A percentile compares a stretch with the other conserved stretches of the same genome.
Evolutionary conservation across 2,797 vertebrate species (phyloP).

Genomic region (Cephalopachus bancanus): DNA sequence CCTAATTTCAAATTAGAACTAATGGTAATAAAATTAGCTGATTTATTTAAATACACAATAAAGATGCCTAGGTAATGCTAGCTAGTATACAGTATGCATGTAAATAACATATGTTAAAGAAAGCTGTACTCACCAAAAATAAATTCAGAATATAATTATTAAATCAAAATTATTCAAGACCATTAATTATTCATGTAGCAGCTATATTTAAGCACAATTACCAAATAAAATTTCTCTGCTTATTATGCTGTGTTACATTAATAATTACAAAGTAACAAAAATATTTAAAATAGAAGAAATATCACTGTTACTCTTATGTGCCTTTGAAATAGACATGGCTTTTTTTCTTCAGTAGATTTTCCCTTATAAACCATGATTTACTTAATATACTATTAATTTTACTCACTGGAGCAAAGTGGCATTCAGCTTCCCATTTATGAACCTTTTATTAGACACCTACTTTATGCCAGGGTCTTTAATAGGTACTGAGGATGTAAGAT

Average conservation of each 20-base stretch:
- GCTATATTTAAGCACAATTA: conserved; percentile 1
- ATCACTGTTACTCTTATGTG: not conserved
- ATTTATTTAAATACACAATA: not conserved
- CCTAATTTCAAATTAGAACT: not conserved
- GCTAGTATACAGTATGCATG: not conserved
- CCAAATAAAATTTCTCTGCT: not conserved
- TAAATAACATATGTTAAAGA: conserved; percentile 37
- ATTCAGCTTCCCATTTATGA: conserved; percentile 16
- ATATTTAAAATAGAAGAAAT: conserved; percentile 1
- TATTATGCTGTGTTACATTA: not conserved
- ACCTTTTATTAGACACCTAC: not conserved
- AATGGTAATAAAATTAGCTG: not conserved
- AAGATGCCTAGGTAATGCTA: not conserved
- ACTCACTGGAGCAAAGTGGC: not conserved
- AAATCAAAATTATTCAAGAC: conserved; percentile 11
- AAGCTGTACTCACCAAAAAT: not conserved
- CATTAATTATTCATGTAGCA: not conserved
- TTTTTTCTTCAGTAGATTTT: conserved; percentile 35
- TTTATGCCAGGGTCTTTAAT: not conserved
- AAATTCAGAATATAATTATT: conserved; percentile 31
- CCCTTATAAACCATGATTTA: not conserved
- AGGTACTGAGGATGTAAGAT: not conserved
- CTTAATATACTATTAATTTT: conserved; percentile 55
- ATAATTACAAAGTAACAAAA: not conserved
- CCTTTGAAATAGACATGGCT: not conserved